Evolutionary conservation across 1,140 invertebrate genomes (phyloP), one percentile per base, ranked within the genome.

Genomic region (Dufourea novaeangliae): DNA sequence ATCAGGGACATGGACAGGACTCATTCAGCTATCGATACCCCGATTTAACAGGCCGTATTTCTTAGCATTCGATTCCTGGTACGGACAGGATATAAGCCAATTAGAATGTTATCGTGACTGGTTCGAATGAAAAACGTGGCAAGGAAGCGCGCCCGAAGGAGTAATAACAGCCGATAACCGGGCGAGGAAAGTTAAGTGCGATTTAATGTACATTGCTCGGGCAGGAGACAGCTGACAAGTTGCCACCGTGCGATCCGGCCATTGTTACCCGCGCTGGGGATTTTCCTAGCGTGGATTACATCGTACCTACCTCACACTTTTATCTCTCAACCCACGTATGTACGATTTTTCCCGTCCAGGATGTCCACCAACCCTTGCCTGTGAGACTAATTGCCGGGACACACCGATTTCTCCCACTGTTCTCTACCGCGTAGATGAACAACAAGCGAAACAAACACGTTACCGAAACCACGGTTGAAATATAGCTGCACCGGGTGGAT

Each of bases 181-280:
- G 50, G 74, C 46, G 44, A 69, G 52, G 64, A 78, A 52, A 78
- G 74, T 70, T 78, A 70, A 80, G 76, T 78, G 46, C 64, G 46
- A 37, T 80, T 70, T 80, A 80, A 80, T 80, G 76, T 70, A 41
- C 32, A 54, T 66, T 20, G 44, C 70, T 27, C 70, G 59, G 8
- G 7, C 20, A 11, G n/a, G 12, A 17, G 50, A 32, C 67, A 57
- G 25, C 50, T 5, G 54, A 41, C 57, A 72, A 62, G 59, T 62
- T 34, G 34, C 34, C 34, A 39, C 34, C 59, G 34, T 34, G 59
- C 10, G 34, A 25, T 7, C 59, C 34, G 2, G 22, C 3, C 61
- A 64, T 73, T 73, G 70, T 72, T 72, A n/a, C 57, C 32, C 22
- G 5, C 29, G 22, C 57, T n/a, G 20, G 2, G 62, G 25, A 61